Conservation (phyloP, 2,888 invertebrate genomes). For the Leucophora obtusa region DNA sequence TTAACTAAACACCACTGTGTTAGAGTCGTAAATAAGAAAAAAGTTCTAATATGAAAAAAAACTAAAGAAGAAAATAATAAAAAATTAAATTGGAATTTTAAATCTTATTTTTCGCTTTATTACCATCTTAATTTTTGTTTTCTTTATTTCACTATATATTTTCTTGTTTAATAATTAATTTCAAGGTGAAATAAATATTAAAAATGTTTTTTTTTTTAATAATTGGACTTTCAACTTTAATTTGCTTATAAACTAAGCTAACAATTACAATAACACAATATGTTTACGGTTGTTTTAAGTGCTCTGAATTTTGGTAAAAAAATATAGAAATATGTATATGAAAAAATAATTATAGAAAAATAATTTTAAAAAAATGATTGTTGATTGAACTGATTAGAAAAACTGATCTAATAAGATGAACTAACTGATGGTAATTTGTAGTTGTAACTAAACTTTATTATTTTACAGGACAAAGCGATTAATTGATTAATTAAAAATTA, state of each 20-base stretch:
- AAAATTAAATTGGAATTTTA: neutral
- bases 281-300: slow-evolving; percentile 49
- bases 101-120: neutral
- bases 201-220: slow-evolving; percentile 9
- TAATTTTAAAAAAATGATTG: neutral
- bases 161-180: neutral
- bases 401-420: too few relatives aligned
- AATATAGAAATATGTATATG: neutral
- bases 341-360: neutral
- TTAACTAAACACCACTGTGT: neutral
- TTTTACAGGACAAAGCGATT: too few relatives aligned
- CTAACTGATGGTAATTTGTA: too few relatives aligned
- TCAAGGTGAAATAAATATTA: too few relatives aligned
- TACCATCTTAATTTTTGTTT: neutral
- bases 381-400: too few relatives aligned
- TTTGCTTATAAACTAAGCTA: slow-evolving; percentile 63
- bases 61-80: neutral
- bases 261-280: slow-evolving; percentile 61
- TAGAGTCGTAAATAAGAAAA: neutral
- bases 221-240: slow-evolving; percentile 18
- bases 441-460: too few relatives aligned
- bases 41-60: neutral
- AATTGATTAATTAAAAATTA: too few relatives aligned
- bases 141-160: neutral
- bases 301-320: slow-evolving; percentile 47